phyloP scores from a whole-genome alignment of 2,113 vertebrate species.

The Mustela lutreola region DNA sequence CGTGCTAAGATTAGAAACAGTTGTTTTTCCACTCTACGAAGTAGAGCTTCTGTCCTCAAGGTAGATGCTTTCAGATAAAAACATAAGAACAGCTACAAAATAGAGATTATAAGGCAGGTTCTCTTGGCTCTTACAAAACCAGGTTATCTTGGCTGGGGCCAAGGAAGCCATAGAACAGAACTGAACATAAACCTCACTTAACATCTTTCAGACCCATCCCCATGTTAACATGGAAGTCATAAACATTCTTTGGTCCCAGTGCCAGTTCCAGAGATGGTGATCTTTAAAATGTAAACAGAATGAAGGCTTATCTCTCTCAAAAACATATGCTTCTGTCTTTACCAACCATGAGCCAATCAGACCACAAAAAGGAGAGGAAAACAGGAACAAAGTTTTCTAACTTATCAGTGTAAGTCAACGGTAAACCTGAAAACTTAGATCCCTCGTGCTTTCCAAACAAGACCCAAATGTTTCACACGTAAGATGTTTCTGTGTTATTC shows the following conservation, averaged over 20 bases:
- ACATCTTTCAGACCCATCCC: not conserved
- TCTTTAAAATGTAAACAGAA: conserved; percentile 60
- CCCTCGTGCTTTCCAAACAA: conserved; percentile 13
- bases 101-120: not conserved
- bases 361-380: not conserved
- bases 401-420: not conserved
- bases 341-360: conserved; percentile 8
- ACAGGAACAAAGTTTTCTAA: conserved; percentile 11
- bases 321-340: conserved; percentile 60
- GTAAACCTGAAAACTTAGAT: conserved; percentile 37
- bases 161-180: not conserved
- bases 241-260: not conserved
- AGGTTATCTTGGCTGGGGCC: not conserved
- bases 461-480: not conserved
- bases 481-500: not conserved
- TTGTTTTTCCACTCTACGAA: not conserved
- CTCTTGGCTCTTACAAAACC: not conserved
- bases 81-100: not conserved
- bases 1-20: not conserved
- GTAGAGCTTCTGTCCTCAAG: not conserved
- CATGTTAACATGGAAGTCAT: conserved; percentile 37
- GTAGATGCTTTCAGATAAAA: not conserved
- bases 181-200: not conserved
- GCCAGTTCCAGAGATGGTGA: conserved; percentile 49
- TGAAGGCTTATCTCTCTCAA: conserved; percentile 2